Base-by-base conservation (phyloP, 2,888 invertebrate genomes). In the Asteroscopus sphinx region DNA sequence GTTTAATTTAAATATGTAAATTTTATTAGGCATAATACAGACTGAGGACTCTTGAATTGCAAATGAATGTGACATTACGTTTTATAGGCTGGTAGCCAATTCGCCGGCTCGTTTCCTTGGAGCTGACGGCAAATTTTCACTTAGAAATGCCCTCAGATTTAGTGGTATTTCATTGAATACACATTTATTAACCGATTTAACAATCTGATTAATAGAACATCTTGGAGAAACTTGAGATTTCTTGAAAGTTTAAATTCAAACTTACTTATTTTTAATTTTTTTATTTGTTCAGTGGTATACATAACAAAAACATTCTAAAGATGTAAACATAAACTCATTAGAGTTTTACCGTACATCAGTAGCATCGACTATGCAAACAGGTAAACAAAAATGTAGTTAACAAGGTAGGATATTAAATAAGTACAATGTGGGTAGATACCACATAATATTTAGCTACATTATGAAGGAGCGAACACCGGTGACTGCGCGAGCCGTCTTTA, bases 1-100 rank as follows among this genome's bases (percentile, higher is more conserved):
- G 89, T 93, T 93, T 93, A 93, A 94, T 94, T 93, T 94, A 93
- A 93, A 94, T 94, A 94, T 94, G 94, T 92, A 91, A 94, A 94
- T 94, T 93, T 94, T 93, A 94, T 93, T 92, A 92, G 92, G 88
- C 92, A 93, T 93, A 93, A 93, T 92, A 93, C 91, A 87, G 90
- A 85, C 89, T 89, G 91, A 92, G 89, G 90, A 90, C 88, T 89
- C 89, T 91, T 91, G 92, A 93, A 94, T 93, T 93, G 92, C 93
- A 93, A 93, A 93, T 94, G 93, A 91, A 92, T 93, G 91, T 90
- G 89, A 92, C 93, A 91, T 93, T 92, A 91, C 90, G 85, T 92
- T 93, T 93, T 92, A 93, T 93, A 89, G 93, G 88, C 89, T 90
- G 90, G 92, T 93, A 91, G 91, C 91, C 93, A 92, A 93, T 93